Evolutionary conservation across 2,113 vertebrate species (phyloP).

Genomic region (Salminus brasiliensis): DNA sequence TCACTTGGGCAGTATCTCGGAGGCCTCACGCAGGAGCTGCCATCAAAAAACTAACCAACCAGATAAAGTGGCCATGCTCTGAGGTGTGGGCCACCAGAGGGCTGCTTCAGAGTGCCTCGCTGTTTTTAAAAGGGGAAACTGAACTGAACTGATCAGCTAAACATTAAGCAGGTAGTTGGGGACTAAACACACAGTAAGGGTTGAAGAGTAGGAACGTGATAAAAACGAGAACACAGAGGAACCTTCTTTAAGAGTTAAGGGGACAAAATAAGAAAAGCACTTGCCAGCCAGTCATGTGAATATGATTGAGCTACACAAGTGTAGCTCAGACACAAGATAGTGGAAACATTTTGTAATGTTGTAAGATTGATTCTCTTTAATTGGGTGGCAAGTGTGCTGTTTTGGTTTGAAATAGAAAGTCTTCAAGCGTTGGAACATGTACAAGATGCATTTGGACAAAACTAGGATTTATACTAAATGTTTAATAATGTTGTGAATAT

Average conservation of each 20-base stretch:
- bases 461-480: too few relatives aligned
- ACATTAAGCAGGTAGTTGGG: background rate
- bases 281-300: background rate
- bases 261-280: background rate
- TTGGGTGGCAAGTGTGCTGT: too few relatives aligned
- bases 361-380: too few relatives aligned
- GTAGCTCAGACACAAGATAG: too few relatives aligned
- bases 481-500: too few relatives aligned
- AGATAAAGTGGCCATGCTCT: background rate
- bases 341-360: too few relatives aligned
- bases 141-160: background rate
- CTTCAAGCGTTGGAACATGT: too few relatives aligned
- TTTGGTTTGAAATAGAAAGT: too few relatives aligned
- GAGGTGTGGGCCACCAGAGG: background rate
- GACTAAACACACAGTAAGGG: background rate
- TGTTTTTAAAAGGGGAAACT: background rate
- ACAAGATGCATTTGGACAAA: too few relatives aligned
- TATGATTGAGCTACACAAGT: background rate
- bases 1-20: background rate
- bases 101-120: background rate
- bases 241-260: background rate
- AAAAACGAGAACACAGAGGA: background rate
- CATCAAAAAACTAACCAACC: constrained; percentile 24
- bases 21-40: background rate
- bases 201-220: background rate